phyloP scores from a whole-genome alignment of 2,888 invertebrate species.

The Selenia dentaria region DNA sequence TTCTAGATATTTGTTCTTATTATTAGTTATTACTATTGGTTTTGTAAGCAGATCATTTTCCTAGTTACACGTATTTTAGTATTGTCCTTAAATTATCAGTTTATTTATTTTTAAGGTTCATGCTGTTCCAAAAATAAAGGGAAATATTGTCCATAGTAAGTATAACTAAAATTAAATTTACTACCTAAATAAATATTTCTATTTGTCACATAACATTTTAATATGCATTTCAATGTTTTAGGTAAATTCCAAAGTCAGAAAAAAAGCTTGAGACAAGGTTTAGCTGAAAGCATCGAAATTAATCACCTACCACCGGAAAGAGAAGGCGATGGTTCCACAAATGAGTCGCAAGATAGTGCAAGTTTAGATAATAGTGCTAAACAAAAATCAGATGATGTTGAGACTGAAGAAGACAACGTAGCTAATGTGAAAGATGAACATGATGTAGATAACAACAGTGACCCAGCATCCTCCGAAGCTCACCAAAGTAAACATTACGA shows the following conservation, averaged over 20 bases:
- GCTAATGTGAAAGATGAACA: no score
- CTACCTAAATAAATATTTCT: no score
- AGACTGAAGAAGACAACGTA: background rate
- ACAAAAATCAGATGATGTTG: background rate
- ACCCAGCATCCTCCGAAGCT: no score
- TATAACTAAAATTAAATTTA: background rate
- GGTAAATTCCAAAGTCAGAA: background rate
- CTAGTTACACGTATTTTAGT: background rate
- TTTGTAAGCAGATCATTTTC: constrained; percentile 31
- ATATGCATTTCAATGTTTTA: no score
- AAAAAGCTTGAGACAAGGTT: constrained; percentile 6
- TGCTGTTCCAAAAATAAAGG: background rate
- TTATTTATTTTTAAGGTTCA: constrained; percentile 4
- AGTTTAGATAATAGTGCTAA: no score
- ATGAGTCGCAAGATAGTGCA: no score
- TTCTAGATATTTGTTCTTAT: constrained; percentile 22
- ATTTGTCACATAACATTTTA: no score
- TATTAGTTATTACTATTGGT: constrained; percentile 24
- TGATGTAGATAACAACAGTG: no score
- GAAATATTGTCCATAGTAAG: background rate
- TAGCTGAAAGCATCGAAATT: constrained; percentile 5
- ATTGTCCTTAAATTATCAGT: background rate
- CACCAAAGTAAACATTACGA: no score
- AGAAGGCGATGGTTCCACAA: no score
- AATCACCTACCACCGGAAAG: no score